Evolutionary conservation across 1,140 invertebrate genomes (phyloP), one percentile per base, ranked within the genome.

Genomic region (Drosophila ohnishii): DNA sequence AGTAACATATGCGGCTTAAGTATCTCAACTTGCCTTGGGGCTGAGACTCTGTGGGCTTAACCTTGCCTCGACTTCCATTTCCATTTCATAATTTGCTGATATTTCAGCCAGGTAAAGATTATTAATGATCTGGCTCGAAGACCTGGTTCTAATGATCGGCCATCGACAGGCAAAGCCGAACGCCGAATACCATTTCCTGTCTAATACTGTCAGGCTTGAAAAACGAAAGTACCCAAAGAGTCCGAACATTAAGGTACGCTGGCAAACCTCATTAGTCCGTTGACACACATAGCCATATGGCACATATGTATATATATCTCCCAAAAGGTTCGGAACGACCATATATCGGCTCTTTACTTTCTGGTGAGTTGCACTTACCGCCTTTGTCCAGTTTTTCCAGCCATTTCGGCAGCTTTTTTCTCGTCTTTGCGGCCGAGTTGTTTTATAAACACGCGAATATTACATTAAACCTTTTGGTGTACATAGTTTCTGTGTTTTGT

Each of bases 401-500:
- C 63, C 3, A 39, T 50, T 65, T 66, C 50, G 22, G 34, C 30
- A 39, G 63, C 34, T 32, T 37, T 48, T 63, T 14, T 53, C 22
- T 53, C 30, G 58, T 16, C 57, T 63, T 37, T 47, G 50, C 62
- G 81, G 69, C 79, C 63, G 60, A 78, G 61, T 82, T 87, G 71
- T 86, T 83, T 83, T 73, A 88, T 86, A 83, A 88, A 80, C 83
- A 87, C 83, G 83, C 83, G 81, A 87, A 88, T 83, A 72, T 83
- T 88, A 77, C 83, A 87, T 87, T 87, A 88, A 88, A 87, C 67
- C 63, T 51, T 69, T 58, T 55, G 69, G 34, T 42, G 45, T 50
- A 16, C 25, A 8, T 75, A 61, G 56, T 78, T 63, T 72, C 60
- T 57, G 62, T 79, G 78, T 79, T 58, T 80, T 48, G 28, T 45